Conservation (phyloP, 2,888 invertebrate genomes). For the Agriotes lineatus region DNA sequence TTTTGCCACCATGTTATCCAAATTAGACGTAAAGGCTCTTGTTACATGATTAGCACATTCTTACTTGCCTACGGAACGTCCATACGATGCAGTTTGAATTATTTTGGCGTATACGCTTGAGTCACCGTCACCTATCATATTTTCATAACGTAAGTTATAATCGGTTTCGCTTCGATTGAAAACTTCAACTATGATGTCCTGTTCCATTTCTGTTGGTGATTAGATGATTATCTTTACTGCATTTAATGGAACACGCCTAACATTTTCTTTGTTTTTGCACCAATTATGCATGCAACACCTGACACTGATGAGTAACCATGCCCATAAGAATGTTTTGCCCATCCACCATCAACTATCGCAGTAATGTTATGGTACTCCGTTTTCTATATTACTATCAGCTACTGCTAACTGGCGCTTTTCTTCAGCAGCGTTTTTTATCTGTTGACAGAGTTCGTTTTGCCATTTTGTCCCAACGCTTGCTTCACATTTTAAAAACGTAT, state of each 20-base stretch:
- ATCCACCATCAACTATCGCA: neutral
- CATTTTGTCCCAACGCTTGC: too few species aligned
- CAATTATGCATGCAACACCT: constrained; percentile 14
- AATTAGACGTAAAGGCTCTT: neutral
- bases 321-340: constrained; percentile 14
- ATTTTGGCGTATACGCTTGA: too few species aligned
- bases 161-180: neutral
- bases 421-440: neutral
- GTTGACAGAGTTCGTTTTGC: too few species aligned
- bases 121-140: too few species aligned
- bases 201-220: constrained; percentile 11
- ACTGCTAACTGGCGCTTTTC: constrained; percentile 8
- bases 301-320: neutral
- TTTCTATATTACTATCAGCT: neutral
- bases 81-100: constrained; percentile 7
- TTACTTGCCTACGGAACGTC: constrained; percentile 2
- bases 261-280: neutral
- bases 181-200: neutral
- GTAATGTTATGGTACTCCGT: constrained; percentile 3
- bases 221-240: neutral
- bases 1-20: neutral
- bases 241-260: neutral
- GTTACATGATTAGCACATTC: constrained; percentile 14
- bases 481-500: too few species aligned
- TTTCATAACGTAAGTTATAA: constrained; percentile 9